phyloP scores from a whole-genome alignment of 2,113 vertebrate genomes.

The Sylvilagus bachmani region DNA sequence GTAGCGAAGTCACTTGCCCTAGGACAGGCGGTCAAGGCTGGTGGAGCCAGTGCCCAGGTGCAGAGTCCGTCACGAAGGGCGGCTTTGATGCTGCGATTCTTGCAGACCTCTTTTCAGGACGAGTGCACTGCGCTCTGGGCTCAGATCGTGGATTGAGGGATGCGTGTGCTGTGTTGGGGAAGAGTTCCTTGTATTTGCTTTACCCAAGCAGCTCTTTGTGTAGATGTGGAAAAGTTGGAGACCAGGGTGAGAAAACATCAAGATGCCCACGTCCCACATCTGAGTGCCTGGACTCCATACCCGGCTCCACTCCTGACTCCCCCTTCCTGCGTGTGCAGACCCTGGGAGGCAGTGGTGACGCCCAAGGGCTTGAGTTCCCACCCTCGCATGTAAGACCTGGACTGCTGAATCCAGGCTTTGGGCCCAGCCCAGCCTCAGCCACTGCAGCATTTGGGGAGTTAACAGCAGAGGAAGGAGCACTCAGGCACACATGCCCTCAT shows the following conservation, averaged over 20 bases:
- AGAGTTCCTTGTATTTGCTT: neutral
- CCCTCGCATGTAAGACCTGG: no score
- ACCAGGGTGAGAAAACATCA: neutral
- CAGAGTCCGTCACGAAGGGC: neutral
- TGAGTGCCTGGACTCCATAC: no score
- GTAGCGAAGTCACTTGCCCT: neutral
- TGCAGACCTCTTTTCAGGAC: neutral
- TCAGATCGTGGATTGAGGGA: neutral
- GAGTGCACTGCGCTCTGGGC: neutral
- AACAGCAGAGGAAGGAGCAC: no score
- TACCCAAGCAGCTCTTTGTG: neutral
- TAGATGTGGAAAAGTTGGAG: conserved; percentile 4
- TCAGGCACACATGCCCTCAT: no score
- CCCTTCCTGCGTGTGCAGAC: no score
- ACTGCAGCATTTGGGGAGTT: no score
- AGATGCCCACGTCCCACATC: no score
- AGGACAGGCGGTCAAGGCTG: neutral
- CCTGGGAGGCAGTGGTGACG: no score
- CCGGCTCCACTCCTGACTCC: no score
- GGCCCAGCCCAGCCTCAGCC: no score
- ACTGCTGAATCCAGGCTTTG: no score
- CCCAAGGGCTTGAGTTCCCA: no score
- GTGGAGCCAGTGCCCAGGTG: neutral
- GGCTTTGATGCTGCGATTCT: neutral
- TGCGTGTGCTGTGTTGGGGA: neutral